These are phyloP conservation scores for Pyrrhosoma nymphula DNA, from an alignment of 2,888 invertebrate genomes.

Conservation along the genomic window DNA sequence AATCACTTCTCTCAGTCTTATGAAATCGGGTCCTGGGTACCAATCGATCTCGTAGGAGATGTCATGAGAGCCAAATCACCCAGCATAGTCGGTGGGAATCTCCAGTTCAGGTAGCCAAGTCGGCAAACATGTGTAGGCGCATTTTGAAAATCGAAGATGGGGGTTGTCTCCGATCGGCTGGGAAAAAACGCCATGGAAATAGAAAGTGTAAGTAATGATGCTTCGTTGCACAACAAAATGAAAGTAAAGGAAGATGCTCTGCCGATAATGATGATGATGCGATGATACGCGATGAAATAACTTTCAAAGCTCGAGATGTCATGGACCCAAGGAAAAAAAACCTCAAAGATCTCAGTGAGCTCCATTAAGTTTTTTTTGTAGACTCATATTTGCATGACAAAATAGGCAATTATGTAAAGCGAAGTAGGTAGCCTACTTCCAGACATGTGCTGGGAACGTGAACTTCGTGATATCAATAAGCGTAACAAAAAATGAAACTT, in stretches of 20 bases:
- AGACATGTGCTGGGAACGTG: not conserved
- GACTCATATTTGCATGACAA: not conserved
- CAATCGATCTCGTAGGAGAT: not conserved
- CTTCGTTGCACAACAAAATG: conserved; percentile 37
- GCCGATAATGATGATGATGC: not conserved
- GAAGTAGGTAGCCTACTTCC: not conserved
- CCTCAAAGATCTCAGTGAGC: not conserved
- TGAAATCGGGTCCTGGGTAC: not conserved
- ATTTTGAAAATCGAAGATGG: not conserved
- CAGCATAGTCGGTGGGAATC: not conserved
- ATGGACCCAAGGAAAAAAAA: not conserved
- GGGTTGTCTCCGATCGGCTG: not conserved
- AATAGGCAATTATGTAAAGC: not conserved
- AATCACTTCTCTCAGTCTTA: no score
- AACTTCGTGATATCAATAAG: not conserved
- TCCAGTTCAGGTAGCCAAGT: not conserved
- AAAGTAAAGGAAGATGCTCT: not conserved
- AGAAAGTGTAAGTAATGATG: conserved; percentile 46
- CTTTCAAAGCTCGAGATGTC: conserved; percentile 25
- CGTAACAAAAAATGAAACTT: not conserved
- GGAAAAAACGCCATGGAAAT: conserved; percentile 16
- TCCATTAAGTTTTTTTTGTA: not conserved
- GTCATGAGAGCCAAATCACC: not conserved
- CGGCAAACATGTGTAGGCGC: not conserved
- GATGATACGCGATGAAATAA: conserved; percentile 23